These are phyloP conservation scores for Megamerina dolium DNA, from an alignment of 2,888 invertebrate species.

Conservation along the genomic window DNA sequence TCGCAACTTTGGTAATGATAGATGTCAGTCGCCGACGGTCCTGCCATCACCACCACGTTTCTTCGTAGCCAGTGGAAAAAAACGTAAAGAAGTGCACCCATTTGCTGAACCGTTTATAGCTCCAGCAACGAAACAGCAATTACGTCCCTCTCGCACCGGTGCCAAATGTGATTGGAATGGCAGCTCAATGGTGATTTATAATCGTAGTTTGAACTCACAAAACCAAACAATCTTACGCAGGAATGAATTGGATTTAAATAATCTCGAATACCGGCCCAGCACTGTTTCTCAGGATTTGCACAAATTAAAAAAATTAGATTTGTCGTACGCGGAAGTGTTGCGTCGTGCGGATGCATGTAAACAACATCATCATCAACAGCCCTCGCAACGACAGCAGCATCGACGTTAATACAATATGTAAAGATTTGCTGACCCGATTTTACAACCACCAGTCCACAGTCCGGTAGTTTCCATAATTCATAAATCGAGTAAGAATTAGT, in stretches of 20 bases:
- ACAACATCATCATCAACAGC: conserved; percentile 27
- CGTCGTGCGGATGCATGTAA: conserved; percentile 55
- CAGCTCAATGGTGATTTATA: conserved; percentile 64
- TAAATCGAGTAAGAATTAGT: no score
- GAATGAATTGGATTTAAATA: conserved; percentile 36
- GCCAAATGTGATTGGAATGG: conserved; percentile 60
- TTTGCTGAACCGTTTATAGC: conserved; percentile 45
- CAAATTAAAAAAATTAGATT: conserved; percentile 71
- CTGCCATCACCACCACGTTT: conserved; percentile 64
- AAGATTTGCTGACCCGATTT: no score
- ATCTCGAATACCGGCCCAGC: conserved; percentile 57
- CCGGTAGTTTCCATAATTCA: no score
- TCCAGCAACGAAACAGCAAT: conserved; percentile 13
- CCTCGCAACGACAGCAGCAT: conserved; percentile 5
- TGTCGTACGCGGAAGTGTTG: conserved; percentile 80
- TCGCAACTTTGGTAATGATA: conserved; percentile 53
- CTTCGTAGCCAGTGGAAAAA: conserved; percentile 55
- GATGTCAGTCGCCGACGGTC: conserved; percentile 61
- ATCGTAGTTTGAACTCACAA: conserved; percentile 44
- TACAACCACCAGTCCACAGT: no score
- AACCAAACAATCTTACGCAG: conserved; percentile 43
- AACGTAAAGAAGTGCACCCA: conserved; percentile 55
- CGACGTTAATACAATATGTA: no score
- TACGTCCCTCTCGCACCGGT: conserved; percentile 7
- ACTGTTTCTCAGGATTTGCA: conserved; percentile 78